phyloP scores from a whole-genome alignment of 2,113 vertebrate genomes.

The Rana temporaria region DNA sequence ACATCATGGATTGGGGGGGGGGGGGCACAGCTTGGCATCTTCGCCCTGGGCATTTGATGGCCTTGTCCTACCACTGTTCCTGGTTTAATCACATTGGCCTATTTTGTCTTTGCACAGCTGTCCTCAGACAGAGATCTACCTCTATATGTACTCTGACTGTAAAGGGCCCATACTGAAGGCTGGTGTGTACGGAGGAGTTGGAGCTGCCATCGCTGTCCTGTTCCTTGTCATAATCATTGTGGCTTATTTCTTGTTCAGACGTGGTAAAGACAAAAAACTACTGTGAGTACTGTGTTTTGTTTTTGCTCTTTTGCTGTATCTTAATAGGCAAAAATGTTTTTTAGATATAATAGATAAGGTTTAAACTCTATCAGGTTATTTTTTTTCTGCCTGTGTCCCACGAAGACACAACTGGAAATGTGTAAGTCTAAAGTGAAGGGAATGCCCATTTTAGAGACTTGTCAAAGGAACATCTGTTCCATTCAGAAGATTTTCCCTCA shows the following conservation, averaged over 20 bases:
- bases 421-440: too few relatives aligned
- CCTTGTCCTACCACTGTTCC: too few relatives aligned
- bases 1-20: too few relatives aligned
- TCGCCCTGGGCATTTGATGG: too few relatives aligned
- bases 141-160: background rate
- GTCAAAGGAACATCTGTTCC: too few relatives aligned
- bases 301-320: background rate
- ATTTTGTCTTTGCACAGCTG: background rate
- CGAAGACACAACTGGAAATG: too few relatives aligned
- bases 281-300: background rate
- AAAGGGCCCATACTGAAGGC: background rate
- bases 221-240: background rate
- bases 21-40: too few relatives aligned
- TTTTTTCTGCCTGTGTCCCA: too few relatives aligned
- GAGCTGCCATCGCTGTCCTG: background rate
- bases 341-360: too few relatives aligned
- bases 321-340: background rate
- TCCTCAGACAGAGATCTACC: background rate
- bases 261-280: background rate
- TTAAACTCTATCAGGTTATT: too few relatives aligned
- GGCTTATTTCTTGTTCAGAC: background rate
- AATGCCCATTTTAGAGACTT: too few relatives aligned
- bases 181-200: slow-evolving; percentile 1
- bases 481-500: too few relatives aligned
- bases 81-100: background rate